Percentiles rank a stretch among this genome's conserved stretches.
Conservation (phyloP, 1,140 invertebrate genomes). For the Andricus grossulariae region DNA sequence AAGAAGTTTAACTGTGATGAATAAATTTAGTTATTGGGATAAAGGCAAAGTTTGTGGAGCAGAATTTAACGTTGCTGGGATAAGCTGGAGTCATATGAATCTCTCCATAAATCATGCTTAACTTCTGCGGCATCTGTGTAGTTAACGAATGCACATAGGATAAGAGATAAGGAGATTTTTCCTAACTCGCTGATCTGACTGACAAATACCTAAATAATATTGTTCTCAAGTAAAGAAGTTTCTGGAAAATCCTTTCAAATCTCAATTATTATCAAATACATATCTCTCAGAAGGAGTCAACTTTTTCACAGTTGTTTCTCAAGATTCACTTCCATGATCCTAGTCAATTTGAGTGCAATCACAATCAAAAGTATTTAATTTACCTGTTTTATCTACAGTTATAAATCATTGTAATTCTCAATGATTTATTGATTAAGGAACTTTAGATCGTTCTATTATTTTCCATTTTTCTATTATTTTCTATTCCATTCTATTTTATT, state of each 20-base stretch:
- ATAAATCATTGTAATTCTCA: too few species aligned
- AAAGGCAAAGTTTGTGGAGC: conserved; percentile 10
- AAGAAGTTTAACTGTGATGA: conserved; percentile 17
- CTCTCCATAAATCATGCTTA: conserved; percentile 23
- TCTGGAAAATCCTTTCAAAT: conserved; percentile 3
- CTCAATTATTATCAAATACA: conserved; percentile 11
- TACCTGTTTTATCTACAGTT: too few species aligned
- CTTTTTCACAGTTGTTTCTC: not conserved
- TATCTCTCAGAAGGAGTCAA: not conserved
- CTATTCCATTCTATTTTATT: too few species aligned
- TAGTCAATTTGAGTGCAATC: too few species aligned
- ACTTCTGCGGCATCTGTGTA: conserved; percentile 15
- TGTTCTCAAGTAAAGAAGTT: not conserved
- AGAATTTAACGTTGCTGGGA: conserved; percentile 26
- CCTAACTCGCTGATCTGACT: not conserved
- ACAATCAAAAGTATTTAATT: too few species aligned
- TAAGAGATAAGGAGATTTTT: conserved; percentile 28
- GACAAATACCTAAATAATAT: conserved; percentile 28
- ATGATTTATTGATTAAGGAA: too few species aligned
- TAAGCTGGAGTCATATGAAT: conserved; percentile 28
- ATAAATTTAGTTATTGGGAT: conserved; percentile 26
- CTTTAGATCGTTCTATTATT: too few species aligned
- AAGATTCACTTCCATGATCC: not conserved
- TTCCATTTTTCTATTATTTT: too few species aligned
- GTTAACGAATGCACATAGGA: conserved; percentile 30